Evolutionary conservation across 2,888 invertebrate species (phyloP).

Genomic region (Nowickia ferox): DNA sequence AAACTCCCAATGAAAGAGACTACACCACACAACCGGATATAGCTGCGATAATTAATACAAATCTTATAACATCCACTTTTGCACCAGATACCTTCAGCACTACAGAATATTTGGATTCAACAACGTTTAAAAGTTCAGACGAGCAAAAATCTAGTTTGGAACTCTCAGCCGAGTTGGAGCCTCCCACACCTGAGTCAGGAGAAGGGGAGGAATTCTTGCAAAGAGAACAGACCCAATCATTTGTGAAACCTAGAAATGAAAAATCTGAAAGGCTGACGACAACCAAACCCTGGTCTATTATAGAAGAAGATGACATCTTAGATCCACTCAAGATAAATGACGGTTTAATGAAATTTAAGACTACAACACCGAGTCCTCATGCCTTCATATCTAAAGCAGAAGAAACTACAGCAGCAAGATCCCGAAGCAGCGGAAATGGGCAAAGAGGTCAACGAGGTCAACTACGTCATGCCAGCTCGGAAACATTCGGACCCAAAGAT

Average conservation of each 20-base stretch:
- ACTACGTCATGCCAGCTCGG: conserved; percentile 19
- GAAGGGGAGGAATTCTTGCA: conserved; percentile 88
- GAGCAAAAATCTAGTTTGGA: conserved; percentile 74
- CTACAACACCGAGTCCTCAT: conserved; percentile 81
- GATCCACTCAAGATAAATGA: conserved; percentile 90
- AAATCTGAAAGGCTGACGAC: conserved; percentile 66
- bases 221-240: conserved; percentile 88
- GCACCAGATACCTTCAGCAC: conserved; percentile 77
- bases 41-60: conserved; percentile 82
- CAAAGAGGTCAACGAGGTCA: conserved; percentile 21
- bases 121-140: conserved; percentile 83
- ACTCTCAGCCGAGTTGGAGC: conserved; percentile 82
- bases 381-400: conserved; percentile 76
- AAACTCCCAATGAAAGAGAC: conserved; percentile 75
- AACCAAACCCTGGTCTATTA: conserved; percentile 81
- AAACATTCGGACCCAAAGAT: conserved; percentile 12
- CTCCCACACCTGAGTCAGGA: conserved; percentile 82
- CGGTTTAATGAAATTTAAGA: conserved; percentile 84
- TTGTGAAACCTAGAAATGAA: conserved; percentile 85
- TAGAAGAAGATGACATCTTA: conserved; percentile 86
- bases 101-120: conserved; percentile 81
- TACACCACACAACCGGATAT: conserved; percentile 88
- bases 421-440: neutral
- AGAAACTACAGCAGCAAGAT: neutral
- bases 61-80: conserved; percentile 77